Evolutionary conservation across 2,113 vertebrate genomes (phyloP), one percentile per base, ranked within the genome.

Genomic region (Rhea americana): DNA sequence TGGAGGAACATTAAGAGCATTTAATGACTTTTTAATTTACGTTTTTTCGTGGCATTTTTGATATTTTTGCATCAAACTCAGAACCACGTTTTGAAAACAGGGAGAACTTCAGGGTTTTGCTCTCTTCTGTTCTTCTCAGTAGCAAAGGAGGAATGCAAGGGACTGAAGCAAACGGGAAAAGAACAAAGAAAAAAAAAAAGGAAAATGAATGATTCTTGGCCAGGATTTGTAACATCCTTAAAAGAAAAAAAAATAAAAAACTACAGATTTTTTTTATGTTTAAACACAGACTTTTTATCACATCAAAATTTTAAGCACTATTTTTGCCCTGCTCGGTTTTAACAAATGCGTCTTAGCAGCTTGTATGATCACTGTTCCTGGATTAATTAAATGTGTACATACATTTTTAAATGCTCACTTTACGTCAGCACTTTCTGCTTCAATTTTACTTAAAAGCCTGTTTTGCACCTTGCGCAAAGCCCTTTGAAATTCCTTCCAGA

Each of bases 321-420:
- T 91, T 95, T 95, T 94, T 86, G 70, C 83, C 94, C 71, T 91
- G 89, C 89, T 90, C 93, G 85, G 55, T 91, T 96, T 94, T 85
- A 96, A 94, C 90, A 89, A 89, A 94, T 47, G 83, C 90, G 83
- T 84, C 92, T 94, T 90, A 93, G 89, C 28, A 1, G 88, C 82
- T 94, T 80, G 7, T 91, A 81, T 94, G 88, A 96, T 86, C 73
- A 11, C 93, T 75, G 94, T 81, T 94, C 90, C 88, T 93, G 95
- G 89, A 55, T 90, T 96, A 96, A 96, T 96, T 95, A 96, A 96
- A 94, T 90, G 88, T 95, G 95, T 93, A 95, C 93, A 93, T 91
- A 85, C 94, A 94, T 95, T 94, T 96, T 94, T 94, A 93, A 95
- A 70, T 83, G 93, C 82, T 95, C 94, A 3, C 92, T 95, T 95